A percentile compares a stretch with the other conserved stretches of the same genome.
Conservation (phyloP, 2,113 vertebrate genomes). For the Lontra canadensis region DNA sequence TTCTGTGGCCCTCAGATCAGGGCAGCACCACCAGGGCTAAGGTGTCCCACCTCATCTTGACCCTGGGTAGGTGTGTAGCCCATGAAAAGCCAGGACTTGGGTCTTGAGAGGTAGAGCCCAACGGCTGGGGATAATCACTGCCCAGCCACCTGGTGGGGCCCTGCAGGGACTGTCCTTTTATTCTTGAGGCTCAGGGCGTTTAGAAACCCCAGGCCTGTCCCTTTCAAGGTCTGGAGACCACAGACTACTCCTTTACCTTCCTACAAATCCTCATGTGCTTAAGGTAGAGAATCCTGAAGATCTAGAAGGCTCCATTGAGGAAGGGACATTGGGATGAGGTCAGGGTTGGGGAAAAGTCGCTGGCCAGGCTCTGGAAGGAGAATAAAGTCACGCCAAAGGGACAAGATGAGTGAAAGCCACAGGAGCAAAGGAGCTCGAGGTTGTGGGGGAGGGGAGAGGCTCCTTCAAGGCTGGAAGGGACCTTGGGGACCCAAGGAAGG, state of each 20-base stretch:
- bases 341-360: neutral
- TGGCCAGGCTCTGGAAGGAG: neutral
- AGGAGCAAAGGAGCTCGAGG: neutral
- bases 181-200: neutral
- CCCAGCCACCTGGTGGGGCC: neutral
- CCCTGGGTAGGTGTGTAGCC: too few species aligned
- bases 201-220: neutral
- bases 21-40: neutral
- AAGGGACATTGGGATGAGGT: neutral
- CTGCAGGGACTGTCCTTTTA: neutral
- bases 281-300: neutral
- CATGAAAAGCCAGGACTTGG: neutral
- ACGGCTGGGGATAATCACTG: neutral
- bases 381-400: neutral
- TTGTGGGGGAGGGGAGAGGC: neutral
- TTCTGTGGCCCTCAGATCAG: neutral
- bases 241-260: neutral
- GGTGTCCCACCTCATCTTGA: neutral
- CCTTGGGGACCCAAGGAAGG: accelerated
- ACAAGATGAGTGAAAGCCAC: neutral
- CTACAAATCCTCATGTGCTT: neutral
- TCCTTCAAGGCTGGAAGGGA: neutral
- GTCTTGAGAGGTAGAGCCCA: neutral
- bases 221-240: neutral
- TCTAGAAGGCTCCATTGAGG: neutral